Conservation (phyloP, 64 coral and sea anemone genomes). For the Anthopleura sola region DNA sequence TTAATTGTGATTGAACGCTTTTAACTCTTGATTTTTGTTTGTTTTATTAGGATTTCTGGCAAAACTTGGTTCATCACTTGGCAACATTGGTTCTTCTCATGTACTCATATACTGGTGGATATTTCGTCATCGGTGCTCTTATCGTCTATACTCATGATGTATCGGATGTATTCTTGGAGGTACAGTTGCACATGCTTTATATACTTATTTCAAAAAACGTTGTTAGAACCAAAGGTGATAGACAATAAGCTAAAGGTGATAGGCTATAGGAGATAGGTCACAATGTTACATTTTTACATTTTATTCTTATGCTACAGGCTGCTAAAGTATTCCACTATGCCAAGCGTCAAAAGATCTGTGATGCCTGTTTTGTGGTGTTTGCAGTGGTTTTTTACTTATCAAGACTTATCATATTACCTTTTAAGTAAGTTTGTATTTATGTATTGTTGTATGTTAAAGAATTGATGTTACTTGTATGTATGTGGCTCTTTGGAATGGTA, state of each 20-base stretch:
- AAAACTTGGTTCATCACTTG: conserved; percentile 49
- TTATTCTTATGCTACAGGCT: conserved; percentile 26
- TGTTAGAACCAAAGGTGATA: too few relatives aligned
- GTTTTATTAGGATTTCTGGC: conserved; percentile 62
- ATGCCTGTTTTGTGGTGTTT: conserved; percentile 37
- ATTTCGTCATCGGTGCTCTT: conserved; percentile 35
- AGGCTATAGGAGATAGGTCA: too few relatives aligned
- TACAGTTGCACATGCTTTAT: background rate
- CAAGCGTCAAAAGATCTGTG: conserved; percentile 54
- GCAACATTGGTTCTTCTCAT: conserved; percentile 49
- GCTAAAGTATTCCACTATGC: conserved; percentile 66
- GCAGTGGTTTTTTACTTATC: conserved; percentile 23
- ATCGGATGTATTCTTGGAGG: conserved; percentile 66
- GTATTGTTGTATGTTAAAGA: too few relatives aligned
- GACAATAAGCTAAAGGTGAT: too few relatives aligned
- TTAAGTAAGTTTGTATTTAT: too few relatives aligned
- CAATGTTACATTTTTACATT: background rate
- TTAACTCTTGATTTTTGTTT: background rate
- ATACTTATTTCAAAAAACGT: too few relatives aligned
- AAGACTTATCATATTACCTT: conserved; percentile 47
- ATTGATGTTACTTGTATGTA: too few relatives aligned
- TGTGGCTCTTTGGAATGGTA: too few relatives aligned
- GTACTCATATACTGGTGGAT: conserved; percentile 49
- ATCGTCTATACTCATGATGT: conserved; percentile 53
- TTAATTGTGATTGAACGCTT: too few relatives aligned